phyloP scores from a whole-genome alignment of 2,113 vertebrate species.

The Geothlypis trichas region DNA sequence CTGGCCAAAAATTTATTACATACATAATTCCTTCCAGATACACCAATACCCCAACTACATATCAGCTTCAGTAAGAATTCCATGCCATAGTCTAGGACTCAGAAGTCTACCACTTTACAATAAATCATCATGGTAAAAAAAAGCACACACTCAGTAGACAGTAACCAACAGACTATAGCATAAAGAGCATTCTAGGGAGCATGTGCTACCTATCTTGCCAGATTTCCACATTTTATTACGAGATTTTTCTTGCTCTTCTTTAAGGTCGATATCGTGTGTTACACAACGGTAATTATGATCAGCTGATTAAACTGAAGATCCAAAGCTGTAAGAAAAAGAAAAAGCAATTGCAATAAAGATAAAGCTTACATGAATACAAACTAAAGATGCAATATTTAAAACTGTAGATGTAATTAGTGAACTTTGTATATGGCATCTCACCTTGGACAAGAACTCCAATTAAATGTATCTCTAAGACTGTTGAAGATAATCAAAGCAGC shows the following conservation, averaged over 20 bases:
- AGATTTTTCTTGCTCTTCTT: constrained; percentile 76
- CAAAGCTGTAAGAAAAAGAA: constrained; percentile 78
- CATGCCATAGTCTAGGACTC: background rate
- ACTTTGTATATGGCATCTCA: background rate
- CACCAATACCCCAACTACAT: background rate
- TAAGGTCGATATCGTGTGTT: constrained; percentile 77
- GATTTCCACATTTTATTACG: background rate
- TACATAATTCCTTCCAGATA: background rate
- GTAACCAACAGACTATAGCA: background rate
- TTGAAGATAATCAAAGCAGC: background rate
- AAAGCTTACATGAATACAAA: background rate
- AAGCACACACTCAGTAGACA: background rate
- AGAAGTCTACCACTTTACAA: background rate
- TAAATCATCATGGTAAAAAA: background rate
- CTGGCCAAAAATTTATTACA: background rate
- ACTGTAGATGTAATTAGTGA: background rate
- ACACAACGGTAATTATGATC: constrained; percentile 75
- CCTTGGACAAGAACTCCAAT: background rate
- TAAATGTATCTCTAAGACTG: background rate
- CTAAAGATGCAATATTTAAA: background rate
- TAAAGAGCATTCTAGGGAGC: background rate
- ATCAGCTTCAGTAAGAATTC: background rate
- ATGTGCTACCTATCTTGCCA: constrained; percentile 50
- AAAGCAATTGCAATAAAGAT: background rate
- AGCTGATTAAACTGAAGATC: constrained; percentile 80